These are phyloP conservation scores for Gorsachius goisagi DNA, from an alignment of 2,113 vertebrate species.

Conservation along the genomic window DNA sequence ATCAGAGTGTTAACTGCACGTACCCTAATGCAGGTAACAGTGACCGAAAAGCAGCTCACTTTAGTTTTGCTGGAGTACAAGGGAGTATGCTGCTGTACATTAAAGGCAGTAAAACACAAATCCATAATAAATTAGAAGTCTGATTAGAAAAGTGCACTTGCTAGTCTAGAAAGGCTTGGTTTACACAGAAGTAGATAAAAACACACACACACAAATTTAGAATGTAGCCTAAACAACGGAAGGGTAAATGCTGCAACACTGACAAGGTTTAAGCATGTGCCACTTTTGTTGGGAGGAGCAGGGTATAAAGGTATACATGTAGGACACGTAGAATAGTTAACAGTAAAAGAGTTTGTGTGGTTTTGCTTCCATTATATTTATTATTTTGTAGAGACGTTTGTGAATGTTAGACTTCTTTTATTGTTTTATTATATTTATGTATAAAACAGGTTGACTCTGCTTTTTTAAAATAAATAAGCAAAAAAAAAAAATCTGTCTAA, in stretches of 20 bases:
- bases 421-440: conserved; percentile 81
- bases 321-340: conserved; percentile 61
- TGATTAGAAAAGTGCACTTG: conserved; percentile 59
- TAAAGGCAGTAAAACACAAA: conserved; percentile 14
- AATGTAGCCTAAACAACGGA: conserved; percentile 12
- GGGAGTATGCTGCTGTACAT: background rate
- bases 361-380: conserved; percentile 79
- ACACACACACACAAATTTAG: background rate
- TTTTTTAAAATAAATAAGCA: conserved; percentile 84
- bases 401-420: conserved; percentile 77
- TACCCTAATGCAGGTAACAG: background rate
- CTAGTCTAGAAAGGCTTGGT: conserved; percentile 38
- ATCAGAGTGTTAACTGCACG: background rate
- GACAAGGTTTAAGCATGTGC: conserved; percentile 12
- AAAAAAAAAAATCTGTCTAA: conserved; percentile 79
- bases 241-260: conserved; percentile 41
- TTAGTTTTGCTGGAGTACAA: background rate
- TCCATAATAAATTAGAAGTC: background rate
- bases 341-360: conserved; percentile 53
- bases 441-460: conserved; percentile 76
- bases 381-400: conserved; percentile 80
- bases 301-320: conserved; percentile 58
- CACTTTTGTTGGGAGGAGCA: conserved; percentile 67
- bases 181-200: conserved; percentile 37
- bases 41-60: background rate